These are phyloP conservation scores for Planococcus citri DNA, from an alignment of 1,140 invertebrate species.

Conservation along the genomic window DNA sequence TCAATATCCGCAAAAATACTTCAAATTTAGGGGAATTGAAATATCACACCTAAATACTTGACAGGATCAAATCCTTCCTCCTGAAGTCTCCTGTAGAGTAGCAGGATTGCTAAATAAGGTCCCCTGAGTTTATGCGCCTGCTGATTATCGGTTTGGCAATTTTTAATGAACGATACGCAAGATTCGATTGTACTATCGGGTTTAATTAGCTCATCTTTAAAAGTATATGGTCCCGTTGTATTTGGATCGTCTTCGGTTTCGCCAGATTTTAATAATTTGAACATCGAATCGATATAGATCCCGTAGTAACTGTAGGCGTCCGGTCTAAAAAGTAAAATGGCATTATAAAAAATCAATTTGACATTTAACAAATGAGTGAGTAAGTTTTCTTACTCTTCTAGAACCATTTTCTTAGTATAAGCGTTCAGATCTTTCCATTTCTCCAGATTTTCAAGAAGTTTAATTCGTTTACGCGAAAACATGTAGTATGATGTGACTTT, in stretches of 20 bases:
- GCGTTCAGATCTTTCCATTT: conserved; percentile 57
- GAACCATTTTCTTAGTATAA: conserved; percentile 41
- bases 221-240: background rate
- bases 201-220: background rate
- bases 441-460: conserved; percentile 56
- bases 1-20: background rate
- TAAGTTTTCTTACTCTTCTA: conserved; percentile 46
- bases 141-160: conserved; percentile 24
- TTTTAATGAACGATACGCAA: conserved; percentile 24
- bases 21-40: background rate
- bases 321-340: background rate
- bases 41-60: conserved; percentile 35
- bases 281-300: conserved; percentile 25
- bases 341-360: background rate
- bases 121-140: conserved; percentile 42
- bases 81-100: conserved; percentile 52
- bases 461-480: conserved; percentile 52
- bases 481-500: conserved; percentile 44
- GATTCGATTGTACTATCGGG: conserved; percentile 23
- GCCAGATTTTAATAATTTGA: conserved; percentile 19
- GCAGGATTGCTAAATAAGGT: conserved; percentile 67
- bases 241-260: background rate
- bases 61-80: conserved; percentile 39
- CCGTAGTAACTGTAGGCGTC: conserved; percentile 9
- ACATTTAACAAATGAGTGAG: background rate